A percentile compares a stretch with the other conserved stretches of the same genome.
Conservation (phyloP, 2,113 vertebrate species). For the Ia io region DNA sequence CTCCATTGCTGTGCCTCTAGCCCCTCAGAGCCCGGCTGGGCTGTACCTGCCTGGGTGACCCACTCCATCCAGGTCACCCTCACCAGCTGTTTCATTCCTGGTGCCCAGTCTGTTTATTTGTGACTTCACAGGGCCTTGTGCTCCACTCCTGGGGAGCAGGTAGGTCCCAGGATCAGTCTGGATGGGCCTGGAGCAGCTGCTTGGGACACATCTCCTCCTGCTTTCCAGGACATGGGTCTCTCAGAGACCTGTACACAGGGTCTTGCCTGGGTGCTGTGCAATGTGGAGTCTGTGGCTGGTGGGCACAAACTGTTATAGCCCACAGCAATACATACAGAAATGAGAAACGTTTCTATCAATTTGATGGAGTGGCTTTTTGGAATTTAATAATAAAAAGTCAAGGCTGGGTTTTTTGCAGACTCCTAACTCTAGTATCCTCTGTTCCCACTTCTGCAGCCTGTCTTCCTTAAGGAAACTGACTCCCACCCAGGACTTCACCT, state of each 20-base stretch:
- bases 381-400: not conserved
- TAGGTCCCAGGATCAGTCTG: rapidly evolving
- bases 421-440: not conserved
- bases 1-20: not conserved
- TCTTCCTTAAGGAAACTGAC: not conserved
- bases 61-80: not conserved
- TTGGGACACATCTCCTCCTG: not conserved
- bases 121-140: rapidly evolving
- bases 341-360: not conserved
- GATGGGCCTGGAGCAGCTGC: not conserved
- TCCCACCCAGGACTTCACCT: not conserved
- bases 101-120: no score
- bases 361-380: not conserved
- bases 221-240: rapidly evolving
- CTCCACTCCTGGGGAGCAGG: no score
- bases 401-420: not conserved
- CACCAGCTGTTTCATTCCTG: not conserved
- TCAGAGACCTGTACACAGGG: not conserved
- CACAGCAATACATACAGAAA: not conserved
- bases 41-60: not conserved
- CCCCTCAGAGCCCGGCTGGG: no score
- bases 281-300: rapidly evolving
- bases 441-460: not conserved
- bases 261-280: rapidly evolving
- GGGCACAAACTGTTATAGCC: rapidly evolving